phyloP scores from a whole-genome alignment of 2,113 vertebrate genomes.

The Okapia johnstoni region DNA sequence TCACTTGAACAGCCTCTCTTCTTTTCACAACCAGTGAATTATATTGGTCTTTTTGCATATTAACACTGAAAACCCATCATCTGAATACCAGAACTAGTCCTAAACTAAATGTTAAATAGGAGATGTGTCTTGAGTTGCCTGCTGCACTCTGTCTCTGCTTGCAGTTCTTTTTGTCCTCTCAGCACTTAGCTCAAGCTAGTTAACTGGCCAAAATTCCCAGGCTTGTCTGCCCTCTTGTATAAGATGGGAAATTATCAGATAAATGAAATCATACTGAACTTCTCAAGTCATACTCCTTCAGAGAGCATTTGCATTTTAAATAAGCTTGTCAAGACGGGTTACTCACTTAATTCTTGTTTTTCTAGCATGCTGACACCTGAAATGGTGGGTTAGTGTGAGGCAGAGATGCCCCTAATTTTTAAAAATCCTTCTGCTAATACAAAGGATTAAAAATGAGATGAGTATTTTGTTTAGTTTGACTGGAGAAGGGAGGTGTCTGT shows the following conservation, averaged over 20 bases:
- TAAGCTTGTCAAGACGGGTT: neutral
- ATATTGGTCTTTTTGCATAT: neutral
- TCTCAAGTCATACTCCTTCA: neutral
- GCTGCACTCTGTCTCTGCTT: neutral
- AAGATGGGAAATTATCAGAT: neutral
- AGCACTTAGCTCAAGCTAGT: neutral
- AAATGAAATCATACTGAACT: neutral
- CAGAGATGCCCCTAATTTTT: neutral
- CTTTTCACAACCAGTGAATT: neutral
- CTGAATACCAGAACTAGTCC: neutral
- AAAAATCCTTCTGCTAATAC: neutral
- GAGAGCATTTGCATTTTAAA: constrained; percentile 30
- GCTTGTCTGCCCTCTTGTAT: neutral
- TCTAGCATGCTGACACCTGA: neutral
- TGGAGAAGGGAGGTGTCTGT: neutral
- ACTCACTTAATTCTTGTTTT: neutral
- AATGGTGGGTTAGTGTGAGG: neutral
- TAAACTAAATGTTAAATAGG: neutral
- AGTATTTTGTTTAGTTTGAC: neutral
- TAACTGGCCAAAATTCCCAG: neutral
- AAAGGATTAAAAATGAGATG: neutral
- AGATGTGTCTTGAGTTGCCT: neutral
- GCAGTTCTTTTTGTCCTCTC: neutral
- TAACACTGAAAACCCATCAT: neutral
- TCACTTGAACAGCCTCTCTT: neutral